Evolutionary conservation across 2,888 invertebrate genomes (phyloP).

Genomic region (Aspidapion aeneum): DNA sequence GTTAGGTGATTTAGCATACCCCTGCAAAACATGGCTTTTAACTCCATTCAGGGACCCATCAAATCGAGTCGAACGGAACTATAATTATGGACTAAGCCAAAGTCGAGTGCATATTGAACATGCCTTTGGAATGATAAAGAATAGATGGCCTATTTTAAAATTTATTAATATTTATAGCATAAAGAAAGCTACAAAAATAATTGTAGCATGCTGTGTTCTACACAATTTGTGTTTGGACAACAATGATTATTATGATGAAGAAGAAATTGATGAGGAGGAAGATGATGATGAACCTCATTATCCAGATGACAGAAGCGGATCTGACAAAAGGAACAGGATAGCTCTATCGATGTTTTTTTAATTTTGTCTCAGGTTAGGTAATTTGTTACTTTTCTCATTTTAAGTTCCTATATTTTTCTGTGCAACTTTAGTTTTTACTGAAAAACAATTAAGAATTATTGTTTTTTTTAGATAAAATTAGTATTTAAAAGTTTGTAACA

Average conservation of each 20-base stretch:
- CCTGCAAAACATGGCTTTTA: constrained; percentile 10
- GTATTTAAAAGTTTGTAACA: too few relatives aligned
- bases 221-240: constrained; percentile 18
- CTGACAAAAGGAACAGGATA: background rate
- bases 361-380: too few relatives aligned
- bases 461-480: too few relatives aligned
- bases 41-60: constrained; percentile 3
- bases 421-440: too few relatives aligned
- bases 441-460: too few relatives aligned
- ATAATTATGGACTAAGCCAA: constrained; percentile 14
- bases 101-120: constrained; percentile 18
- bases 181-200: constrained; percentile 15
- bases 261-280: background rate
- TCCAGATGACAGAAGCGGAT: background rate
- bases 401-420: too few relatives aligned
- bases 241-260: constrained; percentile 12
- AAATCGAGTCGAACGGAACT: constrained; percentile 4
- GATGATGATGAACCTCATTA: constrained; percentile 4
- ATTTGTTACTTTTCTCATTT: too few relatives aligned
- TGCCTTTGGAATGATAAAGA: constrained; percentile 18
- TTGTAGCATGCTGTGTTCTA: constrained; percentile 18
- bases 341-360: background rate
- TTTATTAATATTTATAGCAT: constrained; percentile 16
- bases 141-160: constrained; percentile 19
- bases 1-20: constrained; percentile 14